A percentile compares a stretch with the other conserved stretches of the same genome.
Evolutionary conservation across 2,113 vertebrate genomes (phyloP).

Genomic region (Junco hyemalis): DNA sequence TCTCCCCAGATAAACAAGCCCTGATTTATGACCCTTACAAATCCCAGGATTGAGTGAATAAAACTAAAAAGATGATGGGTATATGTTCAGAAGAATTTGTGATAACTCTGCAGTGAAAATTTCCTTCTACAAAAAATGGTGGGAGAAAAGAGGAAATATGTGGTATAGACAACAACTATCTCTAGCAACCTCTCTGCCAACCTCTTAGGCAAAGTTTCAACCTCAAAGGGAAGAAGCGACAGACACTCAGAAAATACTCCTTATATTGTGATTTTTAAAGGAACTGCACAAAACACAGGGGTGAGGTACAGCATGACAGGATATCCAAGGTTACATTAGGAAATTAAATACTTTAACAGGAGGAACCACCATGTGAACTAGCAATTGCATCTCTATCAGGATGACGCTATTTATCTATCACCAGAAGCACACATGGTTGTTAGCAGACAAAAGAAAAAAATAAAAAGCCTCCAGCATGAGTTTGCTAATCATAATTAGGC

Average conservation of each 20-base stretch:
- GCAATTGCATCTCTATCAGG: not conserved
- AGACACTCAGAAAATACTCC: not conserved
- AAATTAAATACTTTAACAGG: not conserved
- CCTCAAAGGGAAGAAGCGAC: not conserved
- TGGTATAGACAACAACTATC: not conserved
- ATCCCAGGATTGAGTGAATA: not conserved
- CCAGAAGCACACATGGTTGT: not conserved
- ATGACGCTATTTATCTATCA: constrained; percentile 16
- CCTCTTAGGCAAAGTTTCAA: not conserved
- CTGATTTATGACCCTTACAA: not conserved
- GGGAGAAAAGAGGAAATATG: not conserved
- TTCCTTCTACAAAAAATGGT: not conserved
- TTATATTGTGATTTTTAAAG: not conserved
- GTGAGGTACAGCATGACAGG: not conserved
- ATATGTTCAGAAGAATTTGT: not conserved
- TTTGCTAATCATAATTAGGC: constrained; percentile 8
- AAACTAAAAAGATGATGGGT: not conserved
- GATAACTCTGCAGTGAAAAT: not conserved
- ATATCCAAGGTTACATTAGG: not conserved
- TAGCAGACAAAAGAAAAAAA: constrained; percentile 14
- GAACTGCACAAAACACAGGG: not conserved
- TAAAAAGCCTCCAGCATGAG: not conserved
- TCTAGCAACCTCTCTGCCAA: not conserved
- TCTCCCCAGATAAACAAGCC: not conserved
- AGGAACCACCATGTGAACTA: not conserved